These are phyloP conservation scores for Sinotaia quadrata DNA, from an alignment of 2,888 invertebrate genomes.

Conservation along the genomic window DNA sequence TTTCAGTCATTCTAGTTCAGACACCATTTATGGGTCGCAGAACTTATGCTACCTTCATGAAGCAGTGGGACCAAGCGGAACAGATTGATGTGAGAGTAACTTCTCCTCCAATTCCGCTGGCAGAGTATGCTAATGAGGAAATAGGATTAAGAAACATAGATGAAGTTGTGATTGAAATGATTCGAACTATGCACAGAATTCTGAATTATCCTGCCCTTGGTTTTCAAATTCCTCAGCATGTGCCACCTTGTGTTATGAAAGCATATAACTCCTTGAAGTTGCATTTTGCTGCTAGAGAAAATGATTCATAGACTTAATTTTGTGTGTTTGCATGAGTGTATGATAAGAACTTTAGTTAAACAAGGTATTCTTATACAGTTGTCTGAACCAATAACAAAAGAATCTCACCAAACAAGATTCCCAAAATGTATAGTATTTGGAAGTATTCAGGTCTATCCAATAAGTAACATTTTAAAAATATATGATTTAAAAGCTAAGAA, in stretches of 20 bases:
- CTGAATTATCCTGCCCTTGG: constrained; percentile 52
- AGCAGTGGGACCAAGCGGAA: constrained; percentile 58
- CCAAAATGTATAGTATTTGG: too few species aligned
- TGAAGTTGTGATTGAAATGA: constrained; percentile 50
- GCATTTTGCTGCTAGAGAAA: neutral
- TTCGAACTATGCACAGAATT: constrained; percentile 59
- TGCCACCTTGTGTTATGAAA: constrained; percentile 47
- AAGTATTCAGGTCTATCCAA: too few species aligned
- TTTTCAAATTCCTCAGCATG: constrained; percentile 55
- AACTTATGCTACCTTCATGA: constrained; percentile 61
- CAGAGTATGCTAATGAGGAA: constrained; percentile 51
- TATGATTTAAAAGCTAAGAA: too few species aligned
- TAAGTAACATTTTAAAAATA: too few species aligned
- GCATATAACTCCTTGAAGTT: constrained; percentile 38
- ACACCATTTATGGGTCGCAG: constrained; percentile 65
- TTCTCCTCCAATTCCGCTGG: constrained; percentile 57
- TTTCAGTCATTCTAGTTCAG: constrained; percentile 57
- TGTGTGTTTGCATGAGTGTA: too few species aligned
- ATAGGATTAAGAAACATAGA: constrained; percentile 42
- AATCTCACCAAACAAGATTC: too few species aligned
- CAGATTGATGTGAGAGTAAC: constrained; percentile 47
- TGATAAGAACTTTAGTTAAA: too few species aligned
- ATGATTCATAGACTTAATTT: too few species aligned
- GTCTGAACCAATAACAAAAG: too few species aligned
- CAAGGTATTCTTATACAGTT: too few species aligned